Conservation (phyloP, 2,113 vertebrate species). For the Actenoides lindsayi region DNA sequence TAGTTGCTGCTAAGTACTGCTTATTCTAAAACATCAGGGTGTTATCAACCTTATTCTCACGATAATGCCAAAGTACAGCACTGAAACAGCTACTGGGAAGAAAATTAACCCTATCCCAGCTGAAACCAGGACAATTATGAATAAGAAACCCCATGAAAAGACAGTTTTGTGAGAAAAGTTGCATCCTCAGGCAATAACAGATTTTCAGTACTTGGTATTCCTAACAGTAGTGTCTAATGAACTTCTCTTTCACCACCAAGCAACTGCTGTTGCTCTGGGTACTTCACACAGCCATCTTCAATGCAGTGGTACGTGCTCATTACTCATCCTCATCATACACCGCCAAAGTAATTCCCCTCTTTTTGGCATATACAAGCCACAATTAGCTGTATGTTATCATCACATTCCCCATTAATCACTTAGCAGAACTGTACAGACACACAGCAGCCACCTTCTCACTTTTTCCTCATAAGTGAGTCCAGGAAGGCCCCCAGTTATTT, state of each 20-base stretch:
- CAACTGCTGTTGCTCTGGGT: background rate
- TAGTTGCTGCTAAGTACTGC: background rate
- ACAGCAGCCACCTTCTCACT: background rate
- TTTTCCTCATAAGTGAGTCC: conserved; percentile 35
- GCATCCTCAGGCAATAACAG: background rate
- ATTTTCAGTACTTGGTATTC: background rate
- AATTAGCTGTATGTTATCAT: conserved; percentile 42
- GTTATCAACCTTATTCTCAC: background rate
- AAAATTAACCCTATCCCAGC: background rate
- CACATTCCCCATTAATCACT: conserved; percentile 41
- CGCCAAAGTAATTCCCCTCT: background rate
- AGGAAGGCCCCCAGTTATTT: conserved; percentile 38
- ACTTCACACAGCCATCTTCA: background rate
- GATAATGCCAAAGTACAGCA: background rate
- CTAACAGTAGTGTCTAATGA: rapidly evolving
- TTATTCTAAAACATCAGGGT: background rate
- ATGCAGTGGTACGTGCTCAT: background rate
- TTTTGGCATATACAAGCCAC: background rate
- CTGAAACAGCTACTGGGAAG: background rate
- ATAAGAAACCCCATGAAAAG: background rate
- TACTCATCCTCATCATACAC: background rate
- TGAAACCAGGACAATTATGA: background rate
- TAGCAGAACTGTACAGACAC: background rate
- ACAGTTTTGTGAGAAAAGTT: background rate
- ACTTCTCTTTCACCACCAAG: background rate